Evolutionary conservation across 2,113 vertebrate species (phyloP).

Genomic region (Phyllostomus discolor): DNA sequence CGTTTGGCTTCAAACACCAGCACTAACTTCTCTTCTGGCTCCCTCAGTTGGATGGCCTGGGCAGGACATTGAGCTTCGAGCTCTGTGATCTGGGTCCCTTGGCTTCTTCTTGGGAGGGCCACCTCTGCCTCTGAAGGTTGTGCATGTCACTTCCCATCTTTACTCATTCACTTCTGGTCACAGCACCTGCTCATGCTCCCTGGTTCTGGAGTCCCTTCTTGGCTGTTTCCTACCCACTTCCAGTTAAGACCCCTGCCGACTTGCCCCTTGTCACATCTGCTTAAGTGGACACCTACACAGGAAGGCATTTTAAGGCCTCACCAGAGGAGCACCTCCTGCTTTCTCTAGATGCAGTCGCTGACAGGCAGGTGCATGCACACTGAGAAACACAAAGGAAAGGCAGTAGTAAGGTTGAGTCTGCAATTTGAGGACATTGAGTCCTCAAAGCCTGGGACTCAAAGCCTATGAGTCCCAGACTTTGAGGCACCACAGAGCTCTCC

Average conservation of each 20-base stretch:
- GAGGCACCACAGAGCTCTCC: not conserved
- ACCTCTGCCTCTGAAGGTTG: fast-evolving
- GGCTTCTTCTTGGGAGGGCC: fast-evolving
- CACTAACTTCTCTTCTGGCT: not conserved
- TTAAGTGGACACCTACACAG: not conserved
- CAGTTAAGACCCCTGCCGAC: fast-evolving
- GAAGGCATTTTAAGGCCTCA: not conserved
- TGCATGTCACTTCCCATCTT: fast-evolving
- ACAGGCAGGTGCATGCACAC: not conserved
- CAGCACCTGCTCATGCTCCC: not conserved
- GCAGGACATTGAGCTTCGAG: fast-evolving
- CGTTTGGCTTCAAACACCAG: not conserved
- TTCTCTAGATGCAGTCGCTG: not conserved
- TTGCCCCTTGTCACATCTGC: fast-evolving
- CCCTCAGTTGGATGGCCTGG: fast-evolving
- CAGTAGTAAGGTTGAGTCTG: not conserved
- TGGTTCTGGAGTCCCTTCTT: not conserved
- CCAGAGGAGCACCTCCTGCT: fast-evolving
- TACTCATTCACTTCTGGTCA: fast-evolving
- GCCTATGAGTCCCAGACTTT: not conserved
- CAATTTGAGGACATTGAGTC: not conserved
- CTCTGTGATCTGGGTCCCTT: fast-evolving
- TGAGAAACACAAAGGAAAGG: not conserved
- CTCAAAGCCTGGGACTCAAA: too few species aligned
- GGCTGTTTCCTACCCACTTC: not conserved